Evolutionary conservation across 2,888 invertebrate genomes (phyloP).

Genomic region (Polymixis flavicincta): DNA sequence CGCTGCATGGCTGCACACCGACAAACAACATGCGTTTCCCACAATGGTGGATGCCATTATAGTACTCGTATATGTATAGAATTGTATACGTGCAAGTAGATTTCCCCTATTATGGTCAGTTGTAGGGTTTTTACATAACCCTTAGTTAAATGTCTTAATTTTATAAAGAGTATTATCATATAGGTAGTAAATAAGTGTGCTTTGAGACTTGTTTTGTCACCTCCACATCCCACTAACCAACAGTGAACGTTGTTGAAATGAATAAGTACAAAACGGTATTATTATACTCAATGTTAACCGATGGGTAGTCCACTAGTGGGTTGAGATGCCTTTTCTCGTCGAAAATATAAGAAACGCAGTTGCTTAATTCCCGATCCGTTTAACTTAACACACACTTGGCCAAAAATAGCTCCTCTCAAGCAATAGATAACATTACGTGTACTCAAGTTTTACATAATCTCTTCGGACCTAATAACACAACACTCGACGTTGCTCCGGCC

Average conservation of each 20-base stretch:
- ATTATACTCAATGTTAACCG: not conserved
- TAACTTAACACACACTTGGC: constrained; percentile 27
- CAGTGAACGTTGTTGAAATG: not conserved
- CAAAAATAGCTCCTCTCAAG: constrained; percentile 40
- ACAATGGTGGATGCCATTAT: constrained; percentile 28
- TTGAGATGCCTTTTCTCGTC: no score
- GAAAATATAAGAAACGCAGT: not conserved
- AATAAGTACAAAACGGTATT: not conserved
- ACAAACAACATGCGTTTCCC: constrained; percentile 28
- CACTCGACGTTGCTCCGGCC: constrained; percentile 72
- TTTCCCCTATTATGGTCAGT: not conserved
- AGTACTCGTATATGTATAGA: not conserved
- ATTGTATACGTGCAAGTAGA: constrained; percentile 3
- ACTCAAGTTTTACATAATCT: constrained; percentile 57
- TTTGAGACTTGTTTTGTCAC: not conserved
- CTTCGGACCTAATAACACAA: constrained; percentile 80
- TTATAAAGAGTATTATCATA: not conserved
- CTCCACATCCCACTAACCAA: not conserved
- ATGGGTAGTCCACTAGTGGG: not conserved
- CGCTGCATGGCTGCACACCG: constrained; percentile 39
- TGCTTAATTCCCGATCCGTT: constrained; percentile 20
- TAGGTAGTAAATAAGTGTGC: not conserved
- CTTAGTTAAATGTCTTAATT: not conserved
- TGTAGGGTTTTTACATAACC: not conserved
- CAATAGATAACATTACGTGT: constrained; percentile 38